Conservation (phyloP, 2,113 vertebrate genomes). For the Trinectes maculatus region DNA sequence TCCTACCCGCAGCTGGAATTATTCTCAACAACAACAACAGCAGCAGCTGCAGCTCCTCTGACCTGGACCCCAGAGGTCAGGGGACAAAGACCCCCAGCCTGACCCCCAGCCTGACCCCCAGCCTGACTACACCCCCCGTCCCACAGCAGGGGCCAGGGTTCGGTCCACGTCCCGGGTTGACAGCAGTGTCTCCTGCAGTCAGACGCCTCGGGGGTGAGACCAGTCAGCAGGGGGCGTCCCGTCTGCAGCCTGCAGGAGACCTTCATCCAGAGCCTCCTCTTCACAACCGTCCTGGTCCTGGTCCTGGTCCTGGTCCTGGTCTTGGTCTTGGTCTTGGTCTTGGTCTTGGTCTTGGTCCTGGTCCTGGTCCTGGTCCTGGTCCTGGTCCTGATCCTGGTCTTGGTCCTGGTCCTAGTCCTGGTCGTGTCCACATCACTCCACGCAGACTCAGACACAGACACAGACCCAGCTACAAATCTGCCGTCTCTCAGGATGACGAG, state of each 20-base stretch:
- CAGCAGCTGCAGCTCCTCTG: conserved; percentile 21
- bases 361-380: too few relatives aligned
- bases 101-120: too few relatives aligned
- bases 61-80: too few relatives aligned
- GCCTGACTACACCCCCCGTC: neutral
- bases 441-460: conserved; percentile 42
- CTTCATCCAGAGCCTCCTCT: conserved; percentile 6
- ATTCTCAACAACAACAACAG: conserved; percentile 55
- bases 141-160: neutral
- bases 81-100: too few relatives aligned
- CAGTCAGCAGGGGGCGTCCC: neutral
- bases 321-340: too few relatives aligned
- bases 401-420: too few relatives aligned
- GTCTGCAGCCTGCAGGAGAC: neutral
- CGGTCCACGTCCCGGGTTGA: neutral
- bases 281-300: neutral
- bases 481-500: conserved; percentile 61
- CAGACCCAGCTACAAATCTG: conserved; percentile 70
- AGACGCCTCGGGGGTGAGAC: neutral
- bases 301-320: too few relatives aligned
- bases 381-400: too few relatives aligned
- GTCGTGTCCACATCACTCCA: neutral
- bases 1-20: conserved; percentile 71
- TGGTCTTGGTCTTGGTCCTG: too few relatives aligned
- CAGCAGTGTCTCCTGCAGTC: neutral